Evolutionary conservation across 2,113 vertebrate genomes (phyloP).

Genomic region (Anarhynchus alexandrinus): DNA sequence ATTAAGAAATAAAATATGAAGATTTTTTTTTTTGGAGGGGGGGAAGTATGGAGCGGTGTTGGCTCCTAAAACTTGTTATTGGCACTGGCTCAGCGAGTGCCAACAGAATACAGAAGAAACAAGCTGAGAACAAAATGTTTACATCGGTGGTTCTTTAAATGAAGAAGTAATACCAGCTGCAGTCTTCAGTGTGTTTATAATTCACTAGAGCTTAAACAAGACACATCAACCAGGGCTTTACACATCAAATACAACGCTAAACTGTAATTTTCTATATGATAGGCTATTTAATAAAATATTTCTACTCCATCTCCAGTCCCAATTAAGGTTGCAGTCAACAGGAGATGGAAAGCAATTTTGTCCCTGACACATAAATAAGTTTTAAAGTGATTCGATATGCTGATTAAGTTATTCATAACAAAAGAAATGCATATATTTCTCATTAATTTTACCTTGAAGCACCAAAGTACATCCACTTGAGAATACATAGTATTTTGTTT

Average conservation of each 20-base stretch:
- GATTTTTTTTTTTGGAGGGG: background rate
- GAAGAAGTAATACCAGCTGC: background rate
- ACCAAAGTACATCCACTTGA: background rate
- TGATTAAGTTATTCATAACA: background rate
- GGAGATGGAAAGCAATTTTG: background rate
- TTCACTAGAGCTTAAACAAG: background rate
- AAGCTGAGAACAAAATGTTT: conserved; percentile 2
- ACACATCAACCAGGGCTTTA: background rate
- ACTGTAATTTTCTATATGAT: background rate
- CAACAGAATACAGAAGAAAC: background rate
- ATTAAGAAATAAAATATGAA: background rate
- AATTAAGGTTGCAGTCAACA: background rate
- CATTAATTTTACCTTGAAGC: background rate
- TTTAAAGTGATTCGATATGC: background rate
- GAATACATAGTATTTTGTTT: background rate
- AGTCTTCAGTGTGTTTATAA: background rate
- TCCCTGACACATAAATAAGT: background rate
- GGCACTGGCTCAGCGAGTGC: background rate
- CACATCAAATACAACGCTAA: background rate
- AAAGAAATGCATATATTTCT: background rate
- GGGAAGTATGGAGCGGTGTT: background rate
- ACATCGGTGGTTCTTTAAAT: background rate
- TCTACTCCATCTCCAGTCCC: background rate
- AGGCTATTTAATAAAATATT: background rate
- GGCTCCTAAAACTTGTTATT: background rate